These are phyloP conservation scores for Pinna nobilis DNA, from an alignment of 1,140 invertebrate genomes.

Conservation along the genomic window DNA sequence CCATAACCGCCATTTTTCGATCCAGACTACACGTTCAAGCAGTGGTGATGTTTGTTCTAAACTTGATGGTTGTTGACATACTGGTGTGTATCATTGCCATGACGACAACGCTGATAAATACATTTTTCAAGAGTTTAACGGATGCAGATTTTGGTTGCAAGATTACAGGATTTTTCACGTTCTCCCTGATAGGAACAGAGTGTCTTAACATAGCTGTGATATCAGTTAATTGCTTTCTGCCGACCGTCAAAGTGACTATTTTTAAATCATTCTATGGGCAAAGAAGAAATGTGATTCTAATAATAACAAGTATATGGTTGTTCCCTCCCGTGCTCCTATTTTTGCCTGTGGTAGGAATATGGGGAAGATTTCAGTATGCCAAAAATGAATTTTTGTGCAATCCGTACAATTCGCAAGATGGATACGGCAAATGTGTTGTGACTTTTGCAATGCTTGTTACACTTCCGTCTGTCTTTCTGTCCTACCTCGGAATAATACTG, in stretches of 20 bases:
- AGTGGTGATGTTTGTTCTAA: not conserved
- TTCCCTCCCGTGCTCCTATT: not conserved
- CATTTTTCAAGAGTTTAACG: not conserved
- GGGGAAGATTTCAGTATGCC: not conserved
- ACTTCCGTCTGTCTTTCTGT: slow-evolving; percentile 5
- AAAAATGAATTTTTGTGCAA: slow-evolving; percentile 9
- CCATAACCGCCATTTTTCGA: slow-evolving; percentile 5
- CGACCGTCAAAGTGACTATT: not conserved
- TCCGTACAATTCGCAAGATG: slow-evolving; percentile 1
- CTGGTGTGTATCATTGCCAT: slow-evolving; percentile 5
- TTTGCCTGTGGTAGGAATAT: not conserved
- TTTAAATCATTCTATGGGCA: not conserved
- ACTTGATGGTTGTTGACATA: not conserved
- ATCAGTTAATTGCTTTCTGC: not conserved
- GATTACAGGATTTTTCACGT: not conserved
- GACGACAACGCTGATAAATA: not conserved
- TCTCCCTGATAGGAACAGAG: not conserved
- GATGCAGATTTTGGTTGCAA: not conserved
- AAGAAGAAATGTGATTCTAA: not conserved
- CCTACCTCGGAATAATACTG: slow-evolving; percentile 1
- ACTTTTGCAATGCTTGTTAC: not conserved
- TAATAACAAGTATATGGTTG: not conserved
- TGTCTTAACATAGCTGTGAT: not conserved
- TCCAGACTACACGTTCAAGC: not conserved
- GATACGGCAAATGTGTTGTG: slow-evolving; percentile 2